These are phyloP conservation scores for Imbricaverruca yamaguchii DNA, from an alignment of 2,888 invertebrate species.

Conservation along the genomic window DNA sequence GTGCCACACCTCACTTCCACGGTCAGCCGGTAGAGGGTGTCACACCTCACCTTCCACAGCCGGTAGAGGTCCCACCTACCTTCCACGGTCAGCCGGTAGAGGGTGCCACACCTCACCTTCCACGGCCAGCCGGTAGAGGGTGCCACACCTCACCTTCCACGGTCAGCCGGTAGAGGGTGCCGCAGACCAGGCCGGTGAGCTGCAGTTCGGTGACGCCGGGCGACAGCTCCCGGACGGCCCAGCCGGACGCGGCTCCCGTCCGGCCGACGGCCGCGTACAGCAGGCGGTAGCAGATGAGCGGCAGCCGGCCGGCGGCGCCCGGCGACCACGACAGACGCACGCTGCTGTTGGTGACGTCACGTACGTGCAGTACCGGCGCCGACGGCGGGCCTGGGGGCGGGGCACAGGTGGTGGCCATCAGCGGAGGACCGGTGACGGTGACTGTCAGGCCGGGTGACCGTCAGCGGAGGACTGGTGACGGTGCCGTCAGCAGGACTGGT, in stretches of 20 bases:
- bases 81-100: too few species aligned
- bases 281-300: constrained; percentile 46
- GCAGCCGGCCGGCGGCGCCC: constrained; percentile 50
- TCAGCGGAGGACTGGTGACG: too few species aligned
- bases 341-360: constrained; percentile 47
- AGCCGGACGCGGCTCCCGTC: not conserved
- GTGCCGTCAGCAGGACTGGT: too few species aligned
- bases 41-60: too few species aligned
- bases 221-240: not conserved
- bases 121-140: too few species aligned
- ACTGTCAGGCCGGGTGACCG: too few species aligned
- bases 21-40: too few species aligned
- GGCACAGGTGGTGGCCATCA: too few species aligned
- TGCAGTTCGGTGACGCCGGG: not conserved
- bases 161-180: not conserved
- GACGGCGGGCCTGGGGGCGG: constrained; percentile 41
- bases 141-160: not conserved
- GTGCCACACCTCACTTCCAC: too few species aligned
- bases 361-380: constrained; percentile 46
- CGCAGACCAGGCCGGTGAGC: not conserved
- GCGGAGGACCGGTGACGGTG: too few species aligned
- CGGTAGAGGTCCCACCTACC: too few species aligned
- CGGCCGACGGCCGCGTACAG: not conserved
- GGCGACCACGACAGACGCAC: constrained; percentile 51
- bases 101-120: too few species aligned